A percentile compares a stretch with the other conserved stretches of the same genome.
Conservation (phyloP, 2,113 vertebrate genomes). For the Loxodonta africana region DNA sequence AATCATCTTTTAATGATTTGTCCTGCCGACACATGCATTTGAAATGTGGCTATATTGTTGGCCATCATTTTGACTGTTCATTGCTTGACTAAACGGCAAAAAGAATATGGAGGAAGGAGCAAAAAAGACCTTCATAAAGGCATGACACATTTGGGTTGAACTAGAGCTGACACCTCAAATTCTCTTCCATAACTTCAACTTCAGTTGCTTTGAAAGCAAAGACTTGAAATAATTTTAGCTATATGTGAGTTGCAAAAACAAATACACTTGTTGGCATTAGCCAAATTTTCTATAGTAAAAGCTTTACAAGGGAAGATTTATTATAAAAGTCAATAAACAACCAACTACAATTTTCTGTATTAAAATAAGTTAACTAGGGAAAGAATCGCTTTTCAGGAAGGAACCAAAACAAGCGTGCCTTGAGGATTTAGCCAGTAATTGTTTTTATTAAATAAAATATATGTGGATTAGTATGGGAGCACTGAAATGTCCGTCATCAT, state of each 20-base stretch:
- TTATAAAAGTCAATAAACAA: neutral
- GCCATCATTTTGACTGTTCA: neutral
- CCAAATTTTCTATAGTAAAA: neutral
- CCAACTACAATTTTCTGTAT: neutral
- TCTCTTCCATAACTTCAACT: neutral
- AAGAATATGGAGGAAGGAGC: neutral
- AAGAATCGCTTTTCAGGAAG: neutral
- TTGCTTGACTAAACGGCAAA: neutral
- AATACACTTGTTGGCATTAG: neutral
- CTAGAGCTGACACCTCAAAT: neutral
- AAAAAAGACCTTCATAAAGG: neutral
- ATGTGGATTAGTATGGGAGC: neutral
- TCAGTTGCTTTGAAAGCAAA: conserved; percentile 9
- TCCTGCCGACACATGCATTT: neutral
- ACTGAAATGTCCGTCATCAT: fast-evolving
- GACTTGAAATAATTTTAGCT: neutral
- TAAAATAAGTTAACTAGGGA: neutral
- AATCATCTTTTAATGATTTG: neutral
- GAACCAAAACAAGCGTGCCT: neutral
- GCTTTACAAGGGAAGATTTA: neutral
- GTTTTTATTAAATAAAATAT: neutral
- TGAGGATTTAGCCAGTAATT: neutral
- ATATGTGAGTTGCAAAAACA: neutral
- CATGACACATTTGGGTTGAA: neutral
- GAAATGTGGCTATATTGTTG: neutral